phyloP scores from a whole-genome alignment of 2,888 invertebrate species.

The Hirtodrosophila trivittata region DNA sequence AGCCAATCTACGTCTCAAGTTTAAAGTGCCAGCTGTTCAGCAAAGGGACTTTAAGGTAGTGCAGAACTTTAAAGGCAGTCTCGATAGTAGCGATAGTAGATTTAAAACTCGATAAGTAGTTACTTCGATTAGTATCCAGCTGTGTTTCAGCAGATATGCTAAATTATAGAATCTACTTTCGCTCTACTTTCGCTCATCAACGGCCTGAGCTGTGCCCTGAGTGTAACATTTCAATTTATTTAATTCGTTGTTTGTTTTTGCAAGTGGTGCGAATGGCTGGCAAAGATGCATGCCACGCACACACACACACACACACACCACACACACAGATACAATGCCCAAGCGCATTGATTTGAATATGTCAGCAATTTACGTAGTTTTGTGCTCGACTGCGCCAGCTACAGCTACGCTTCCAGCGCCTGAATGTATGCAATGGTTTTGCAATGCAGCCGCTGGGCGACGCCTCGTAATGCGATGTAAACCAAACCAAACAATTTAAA shows the following conservation, averaged over 20 bases:
- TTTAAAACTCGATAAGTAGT: no score
- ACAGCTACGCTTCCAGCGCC: constrained; percentile 9
- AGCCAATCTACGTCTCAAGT: no score
- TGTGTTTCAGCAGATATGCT: no score
- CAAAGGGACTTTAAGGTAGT: no score
- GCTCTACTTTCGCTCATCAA: constrained; percentile 39
- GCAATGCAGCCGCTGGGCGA: constrained; percentile 32
- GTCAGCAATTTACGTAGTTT: constrained; percentile 80
- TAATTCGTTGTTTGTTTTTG: constrained; percentile 71
- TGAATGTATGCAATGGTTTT: constrained; percentile 34
- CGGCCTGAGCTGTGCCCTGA: constrained; percentile 2
- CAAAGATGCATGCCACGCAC: constrained; percentile 42
- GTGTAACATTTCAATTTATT: constrained; percentile 64
- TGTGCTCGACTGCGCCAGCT: constrained; percentile 63
- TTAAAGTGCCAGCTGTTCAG: no score
- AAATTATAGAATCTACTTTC: no score
- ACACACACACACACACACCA: constrained; percentile 5
- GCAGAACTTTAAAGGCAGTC: no score
- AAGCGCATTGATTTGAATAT: constrained; percentile 77
- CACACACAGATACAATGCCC: constrained; percentile 49
- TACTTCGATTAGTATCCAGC: no score
- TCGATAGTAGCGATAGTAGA: no score
- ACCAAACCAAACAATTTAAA: constrained; percentile 79
- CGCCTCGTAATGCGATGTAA: constrained; percentile 76
- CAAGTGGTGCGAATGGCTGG: constrained; percentile 48